phyloP scores from a whole-genome alignment of 2,797 vertebrate species.

The Monodelphis domestica region DNA sequence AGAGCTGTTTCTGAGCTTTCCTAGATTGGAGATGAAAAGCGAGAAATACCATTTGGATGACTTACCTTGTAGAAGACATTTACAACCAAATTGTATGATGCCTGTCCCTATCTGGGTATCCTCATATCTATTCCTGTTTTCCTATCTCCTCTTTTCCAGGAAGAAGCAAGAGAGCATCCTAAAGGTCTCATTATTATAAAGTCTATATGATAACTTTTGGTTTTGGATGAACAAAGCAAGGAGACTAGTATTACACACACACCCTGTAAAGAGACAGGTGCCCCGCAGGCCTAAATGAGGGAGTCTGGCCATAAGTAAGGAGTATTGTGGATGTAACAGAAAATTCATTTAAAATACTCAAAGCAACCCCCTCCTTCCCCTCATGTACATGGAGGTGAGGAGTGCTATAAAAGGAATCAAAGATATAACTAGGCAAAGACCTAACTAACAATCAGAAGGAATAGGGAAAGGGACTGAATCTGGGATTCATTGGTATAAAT shows the following conservation, averaged over 20 bases:
- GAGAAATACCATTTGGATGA: constrained; percentile 54
- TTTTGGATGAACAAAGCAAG: not conserved
- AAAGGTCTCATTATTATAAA: constrained; percentile 23
- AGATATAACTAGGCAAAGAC: not conserved
- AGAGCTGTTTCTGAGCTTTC: constrained; percentile 66
- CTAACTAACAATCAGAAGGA: not conserved
- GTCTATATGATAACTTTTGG: not conserved
- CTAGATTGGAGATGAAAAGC: constrained; percentile 62
- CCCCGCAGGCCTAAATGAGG: not conserved
- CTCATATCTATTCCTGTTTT: constrained; percentile 9
- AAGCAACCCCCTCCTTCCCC: not conserved
- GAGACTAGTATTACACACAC: not conserved
- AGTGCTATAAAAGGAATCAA: not conserved
- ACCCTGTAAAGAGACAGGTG: not conserved
- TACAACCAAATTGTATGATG: constrained; percentile 45
- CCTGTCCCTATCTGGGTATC: not conserved
- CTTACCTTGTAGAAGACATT: constrained; percentile 42
- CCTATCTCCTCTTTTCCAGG: constrained; percentile 33
- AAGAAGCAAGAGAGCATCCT: constrained; percentile 13
- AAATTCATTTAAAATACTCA: not conserved
- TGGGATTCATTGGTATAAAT: not conserved
- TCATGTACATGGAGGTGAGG: not conserved
- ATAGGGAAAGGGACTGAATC: not conserved
- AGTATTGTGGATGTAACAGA: not conserved
- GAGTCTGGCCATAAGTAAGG: not conserved